Conservation (phyloP, 2,113 vertebrate genomes). For the Myrmecobius fasciatus region DNA sequence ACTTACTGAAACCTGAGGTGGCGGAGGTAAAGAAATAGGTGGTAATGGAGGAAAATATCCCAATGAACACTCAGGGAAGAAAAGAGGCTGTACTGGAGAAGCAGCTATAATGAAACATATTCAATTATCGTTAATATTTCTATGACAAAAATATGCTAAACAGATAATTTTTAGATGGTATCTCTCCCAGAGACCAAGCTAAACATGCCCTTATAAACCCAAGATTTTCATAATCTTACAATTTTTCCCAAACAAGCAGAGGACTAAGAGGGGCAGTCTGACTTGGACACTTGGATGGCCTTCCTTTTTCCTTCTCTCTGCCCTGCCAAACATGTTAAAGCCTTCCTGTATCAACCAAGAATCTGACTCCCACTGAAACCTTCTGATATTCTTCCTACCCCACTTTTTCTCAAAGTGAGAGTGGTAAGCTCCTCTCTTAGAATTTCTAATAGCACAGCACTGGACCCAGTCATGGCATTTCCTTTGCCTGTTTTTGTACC, state of each 20-base stretch:
- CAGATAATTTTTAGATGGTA: not conserved
- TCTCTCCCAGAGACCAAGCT: not conserved
- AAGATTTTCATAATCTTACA: not conserved
- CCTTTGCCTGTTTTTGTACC: not conserved
- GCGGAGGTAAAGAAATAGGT: constrained; percentile 82
- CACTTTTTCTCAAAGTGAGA: not conserved
- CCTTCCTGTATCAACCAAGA: not conserved
- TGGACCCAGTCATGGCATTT: not conserved
- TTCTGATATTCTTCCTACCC: not conserved
- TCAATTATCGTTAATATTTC: not conserved
- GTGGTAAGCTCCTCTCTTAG: not conserved
- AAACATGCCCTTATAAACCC: not conserved
- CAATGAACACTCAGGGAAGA: constrained; percentile 84
- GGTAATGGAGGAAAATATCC: constrained; percentile 85
- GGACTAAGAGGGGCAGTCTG: not conserved
- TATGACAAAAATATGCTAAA: constrained; percentile 37
- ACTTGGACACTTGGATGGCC: too few relatives aligned
- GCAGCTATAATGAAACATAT: constrained; percentile 75
- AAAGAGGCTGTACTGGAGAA: constrained; percentile 84
- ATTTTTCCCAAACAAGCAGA: not conserved
- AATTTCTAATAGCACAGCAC: not conserved
- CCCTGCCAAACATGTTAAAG: not conserved
- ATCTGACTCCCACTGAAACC: not conserved
- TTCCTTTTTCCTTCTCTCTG: not conserved
- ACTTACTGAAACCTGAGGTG: constrained; percentile 86